phyloP scores from a whole-genome alignment of 2,888 invertebrate species.

The Cistogaster globosa region DNA sequence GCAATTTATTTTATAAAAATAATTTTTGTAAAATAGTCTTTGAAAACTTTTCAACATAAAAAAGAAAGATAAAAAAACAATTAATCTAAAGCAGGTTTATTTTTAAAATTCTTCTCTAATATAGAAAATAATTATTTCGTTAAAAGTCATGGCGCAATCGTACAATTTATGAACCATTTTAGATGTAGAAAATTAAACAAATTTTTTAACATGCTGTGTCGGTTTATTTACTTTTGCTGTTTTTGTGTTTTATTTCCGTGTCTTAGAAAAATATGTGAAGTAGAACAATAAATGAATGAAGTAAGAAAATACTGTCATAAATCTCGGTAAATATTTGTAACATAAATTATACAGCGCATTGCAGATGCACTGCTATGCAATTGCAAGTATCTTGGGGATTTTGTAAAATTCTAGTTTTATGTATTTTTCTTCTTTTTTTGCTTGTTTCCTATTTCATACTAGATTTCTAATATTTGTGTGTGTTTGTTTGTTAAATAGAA shows the following conservation, averaged over 20 bases:
- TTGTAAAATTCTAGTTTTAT: slow-evolving; percentile 22
- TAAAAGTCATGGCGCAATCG: not conserved
- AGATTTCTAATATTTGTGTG: not conserved
- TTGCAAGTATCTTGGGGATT: slow-evolving; percentile 49
- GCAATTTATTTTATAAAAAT: too few species aligned
- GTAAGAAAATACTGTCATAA: slow-evolving; percentile 70
- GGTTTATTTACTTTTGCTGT: slow-evolving; percentile 12
- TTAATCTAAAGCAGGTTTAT: too few species aligned
- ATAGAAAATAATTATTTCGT: not conserved
- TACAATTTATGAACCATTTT: not conserved
- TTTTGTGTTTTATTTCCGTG: slow-evolving; percentile 39
- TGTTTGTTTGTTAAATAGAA: not conserved
- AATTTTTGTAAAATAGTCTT: too few species aligned
- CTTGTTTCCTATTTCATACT: slow-evolving; percentile 23
- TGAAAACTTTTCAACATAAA: too few species aligned
- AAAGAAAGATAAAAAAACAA: too few species aligned
- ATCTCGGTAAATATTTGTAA: slow-evolving; percentile 70
- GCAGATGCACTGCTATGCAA: slow-evolving; percentile 64
- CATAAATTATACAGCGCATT: slow-evolving; percentile 69
- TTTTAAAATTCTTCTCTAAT: not conserved
- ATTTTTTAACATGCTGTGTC: slow-evolving; percentile 51
- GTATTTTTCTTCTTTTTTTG: not conserved
- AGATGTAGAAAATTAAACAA: slow-evolving; percentile 13
- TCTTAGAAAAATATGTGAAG: slow-evolving; percentile 36
- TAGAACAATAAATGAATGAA: slow-evolving; percentile 59